Evolutionary conservation across 2,888 invertebrate species (phyloP).

Genomic region (Mystacides longicornis): DNA sequence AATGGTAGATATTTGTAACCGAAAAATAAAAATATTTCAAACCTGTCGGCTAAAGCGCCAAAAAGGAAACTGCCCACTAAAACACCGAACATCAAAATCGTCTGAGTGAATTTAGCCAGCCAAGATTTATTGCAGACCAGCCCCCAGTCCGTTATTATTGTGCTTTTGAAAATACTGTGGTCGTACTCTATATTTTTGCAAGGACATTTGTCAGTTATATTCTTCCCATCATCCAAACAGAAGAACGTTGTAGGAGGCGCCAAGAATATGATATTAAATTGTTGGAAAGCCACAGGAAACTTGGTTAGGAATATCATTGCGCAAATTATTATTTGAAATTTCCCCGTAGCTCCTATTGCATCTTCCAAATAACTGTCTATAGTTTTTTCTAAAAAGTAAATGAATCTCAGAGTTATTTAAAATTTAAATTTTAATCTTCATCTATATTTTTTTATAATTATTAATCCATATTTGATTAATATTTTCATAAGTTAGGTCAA

Average conservation of each 20-base stretch:
- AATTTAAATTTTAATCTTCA: too few species aligned
- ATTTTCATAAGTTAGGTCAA: too few species aligned
- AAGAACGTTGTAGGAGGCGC: constrained; percentile 37
- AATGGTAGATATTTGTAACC: too few species aligned
- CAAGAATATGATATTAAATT: constrained; percentile 46
- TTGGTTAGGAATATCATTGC: constrained; percentile 39
- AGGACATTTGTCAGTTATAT: constrained; percentile 39
- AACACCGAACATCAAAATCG: constrained; percentile 67
- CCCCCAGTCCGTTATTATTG: constrained; percentile 68
- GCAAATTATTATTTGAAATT: constrained; percentile 44
- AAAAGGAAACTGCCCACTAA: constrained; percentile 65
- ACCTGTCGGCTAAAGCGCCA: constrained; percentile 70
- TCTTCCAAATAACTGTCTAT: constrained; percentile 37
- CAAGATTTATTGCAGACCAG: constrained; percentile 60
- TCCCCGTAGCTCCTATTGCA: constrained; percentile 45
- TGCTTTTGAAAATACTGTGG: constrained; percentile 56
- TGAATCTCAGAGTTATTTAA: too few species aligned
- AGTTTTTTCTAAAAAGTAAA: constrained; percentile 18
- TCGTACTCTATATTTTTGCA: constrained; percentile 55
- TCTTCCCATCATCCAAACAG: constrained; percentile 30
- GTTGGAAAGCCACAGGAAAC: constrained; percentile 44
- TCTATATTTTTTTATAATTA: too few species aligned
- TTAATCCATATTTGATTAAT: too few species aligned
- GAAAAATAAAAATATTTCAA: too few species aligned
- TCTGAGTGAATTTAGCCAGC: constrained; percentile 62